Base-by-base conservation (phyloP, 2,797 vertebrate species). In the Remorina albescens region DNA sequence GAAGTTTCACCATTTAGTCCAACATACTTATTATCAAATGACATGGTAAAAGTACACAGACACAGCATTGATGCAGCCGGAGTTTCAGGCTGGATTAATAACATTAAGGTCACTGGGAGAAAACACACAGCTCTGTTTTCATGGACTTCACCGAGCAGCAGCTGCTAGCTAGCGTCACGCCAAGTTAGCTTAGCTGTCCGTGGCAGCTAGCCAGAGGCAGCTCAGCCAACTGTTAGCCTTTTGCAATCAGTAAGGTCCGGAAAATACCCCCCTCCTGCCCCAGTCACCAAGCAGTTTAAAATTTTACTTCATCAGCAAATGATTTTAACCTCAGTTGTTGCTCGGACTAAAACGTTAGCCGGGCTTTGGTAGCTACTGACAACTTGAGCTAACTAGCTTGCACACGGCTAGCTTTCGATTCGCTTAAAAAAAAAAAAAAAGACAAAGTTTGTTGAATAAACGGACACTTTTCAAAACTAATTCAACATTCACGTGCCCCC, bases 321-420 rank as follows among this genome's bases (percentile, higher is more conserved):
- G 34, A 1, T 47, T 74, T 50, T 1, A 41, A 56, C 11, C 8
- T 0, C n/a, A 26, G 26, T 36, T 47, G 3, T 66, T 18, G 25
- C 2, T 9, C 5, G 44, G 6, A 49, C 13, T 4, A 6, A 6
- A 37, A 2, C n/a, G 36, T 75, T 74, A 80, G 56, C 64, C 19
- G 28, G 70, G 61, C 42, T 5, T 39, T 26, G 50, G 39, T 37
- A n/a, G 57, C 63, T 51, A 47, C 44, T 28, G 46, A 71, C 78
- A 91, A 91, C 90, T 88, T 88, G 53, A 75, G 80, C 80, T 63
- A 61, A 28, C 71, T 86, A 85, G 87, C 85, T 39, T 58, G 11
- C 19, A 16, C 2, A 1, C 19, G 23, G 66, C 70, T 80, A 81
- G 30, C 25, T 26, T 18, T n/a, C n/a, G 26, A 32, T 67, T 51